A percentile compares a stretch with the other conserved stretches of the same genome.
Conservation (phyloP, 2,888 invertebrate genomes). For the Melinaea marsaeus region DNA sequence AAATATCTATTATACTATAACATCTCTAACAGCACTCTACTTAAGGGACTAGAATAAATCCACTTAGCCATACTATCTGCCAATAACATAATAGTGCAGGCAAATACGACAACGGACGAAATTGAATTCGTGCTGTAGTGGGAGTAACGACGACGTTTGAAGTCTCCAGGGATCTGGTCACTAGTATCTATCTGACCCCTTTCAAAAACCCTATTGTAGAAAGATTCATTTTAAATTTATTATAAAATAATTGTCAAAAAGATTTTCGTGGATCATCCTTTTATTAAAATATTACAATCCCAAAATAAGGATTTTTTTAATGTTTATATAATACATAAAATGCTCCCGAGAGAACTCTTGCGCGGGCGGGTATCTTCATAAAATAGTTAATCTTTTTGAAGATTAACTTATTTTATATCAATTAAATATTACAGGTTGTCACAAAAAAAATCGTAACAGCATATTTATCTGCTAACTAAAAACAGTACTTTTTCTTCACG, state of each 20-base stretch:
- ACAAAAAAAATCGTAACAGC: too few relatives aligned
- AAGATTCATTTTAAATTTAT: not conserved
- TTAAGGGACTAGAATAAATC: conserved; percentile 40
- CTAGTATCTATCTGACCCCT: conserved; percentile 11
- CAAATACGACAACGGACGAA: conserved; percentile 59
- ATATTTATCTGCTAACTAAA: too few relatives aligned
- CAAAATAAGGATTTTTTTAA: too few relatives aligned
- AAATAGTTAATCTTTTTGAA: too few relatives aligned
- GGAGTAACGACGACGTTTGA: conserved; percentile 41
- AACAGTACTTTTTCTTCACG: too few relatives aligned
- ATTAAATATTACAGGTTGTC: too few relatives aligned
- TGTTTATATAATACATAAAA: too few relatives aligned
- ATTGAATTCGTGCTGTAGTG: conserved; percentile 61
- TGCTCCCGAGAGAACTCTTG: too few relatives aligned
- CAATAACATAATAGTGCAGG: conserved; percentile 58
- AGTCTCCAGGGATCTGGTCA: conserved; percentile 41
- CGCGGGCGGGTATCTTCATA: too few relatives aligned
- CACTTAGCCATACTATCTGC: conserved; percentile 44
- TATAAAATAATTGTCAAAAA: not conserved
- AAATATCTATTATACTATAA: conserved; percentile 1
- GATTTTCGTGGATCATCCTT: too few relatives aligned
- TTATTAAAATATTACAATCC: too few relatives aligned
- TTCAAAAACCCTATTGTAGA: not conserved
- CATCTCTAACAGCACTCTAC: conserved; percentile 8
- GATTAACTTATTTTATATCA: too few relatives aligned